Evolutionary conservation across 2,113 vertebrate species (phyloP), one percentile per base, ranked within the genome.

Genomic region (Pterocles burchelli): DNA sequence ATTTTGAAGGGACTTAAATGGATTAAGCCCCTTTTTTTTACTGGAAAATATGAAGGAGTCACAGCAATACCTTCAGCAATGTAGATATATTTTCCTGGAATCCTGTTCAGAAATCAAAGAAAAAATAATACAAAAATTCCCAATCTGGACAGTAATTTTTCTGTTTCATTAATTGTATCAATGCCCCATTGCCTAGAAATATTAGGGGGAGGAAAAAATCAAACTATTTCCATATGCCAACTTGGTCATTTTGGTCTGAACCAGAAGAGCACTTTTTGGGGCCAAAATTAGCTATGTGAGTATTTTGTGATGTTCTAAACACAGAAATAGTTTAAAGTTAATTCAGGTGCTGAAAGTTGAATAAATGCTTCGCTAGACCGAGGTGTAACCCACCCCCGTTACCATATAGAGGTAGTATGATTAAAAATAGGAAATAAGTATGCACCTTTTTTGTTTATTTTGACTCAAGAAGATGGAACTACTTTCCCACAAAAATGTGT

Each of bases 1-100:
- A 93, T 96, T 94, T 89, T 81, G 83, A 87, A 87, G 81, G 61
- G 61, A 49, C n/a, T 91, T 86, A 58, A 92, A 54, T 31, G 83
- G 88, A 90, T 92, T 86, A 93, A 92, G 70, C 10, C 24, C 11
- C n/a, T n/a, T n/a, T 92, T 90, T 86, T 88, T 73, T 74, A 71
- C 83, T 66, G 73, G 52, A 90, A 96, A 94, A 88, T 57, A 62
- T 11, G 26, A 80, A 87, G 33, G 46, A 85, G 31, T 45, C n/a
- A 68, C 54, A 89, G 67, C 31, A 58, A 48, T 72, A 90, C 79
- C 79, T 95, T 92, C 45, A 49, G 34, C 48, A 26, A 18, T 36
- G 7, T 46, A 17, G 33, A 41, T 33, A n/a, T 11, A 10, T 62
- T 80, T 88, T 77, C 52, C 41, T 75, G 73, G 45, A 94, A 90